These are phyloP conservation scores for Galleria mellonella DNA, from an alignment of 1,140 invertebrate genomes.

Conservation along the genomic window DNA sequence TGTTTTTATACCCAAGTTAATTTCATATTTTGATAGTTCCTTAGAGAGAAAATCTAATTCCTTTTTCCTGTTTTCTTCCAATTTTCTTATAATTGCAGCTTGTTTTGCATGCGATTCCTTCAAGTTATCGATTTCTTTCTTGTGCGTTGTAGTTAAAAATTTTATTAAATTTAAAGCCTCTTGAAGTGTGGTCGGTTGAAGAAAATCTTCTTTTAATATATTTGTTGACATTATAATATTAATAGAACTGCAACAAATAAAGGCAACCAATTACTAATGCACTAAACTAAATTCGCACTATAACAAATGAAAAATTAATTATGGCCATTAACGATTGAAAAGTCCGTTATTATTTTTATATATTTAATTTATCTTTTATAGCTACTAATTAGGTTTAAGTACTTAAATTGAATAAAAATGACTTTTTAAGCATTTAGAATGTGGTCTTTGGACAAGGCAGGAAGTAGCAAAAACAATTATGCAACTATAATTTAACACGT, in stretches of 20 bases:
- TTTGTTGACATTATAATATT: conserved; percentile 27
- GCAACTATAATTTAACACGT: too few relatives aligned
- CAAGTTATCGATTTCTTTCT: conserved; percentile 52
- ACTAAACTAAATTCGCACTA: too few relatives aligned
- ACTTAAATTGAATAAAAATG: too few relatives aligned
- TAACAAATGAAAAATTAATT: too few relatives aligned
- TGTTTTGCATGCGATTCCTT: conserved; percentile 50
- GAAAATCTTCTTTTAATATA: conserved; percentile 36
- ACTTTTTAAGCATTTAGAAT: too few relatives aligned
- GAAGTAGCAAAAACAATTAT: too few relatives aligned
- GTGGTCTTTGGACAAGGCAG: too few relatives aligned
- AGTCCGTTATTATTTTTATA: too few relatives aligned
- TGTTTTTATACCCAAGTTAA: conserved; percentile 48
- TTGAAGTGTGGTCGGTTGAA: conserved; percentile 52
- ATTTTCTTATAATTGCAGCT: conserved; percentile 47
- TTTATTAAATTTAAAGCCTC: conserved; percentile 62
- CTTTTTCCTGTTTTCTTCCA: conserved; percentile 57
- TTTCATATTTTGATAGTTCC: conserved; percentile 62
- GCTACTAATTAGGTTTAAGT: too few relatives aligned
- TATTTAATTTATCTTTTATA: too few relatives aligned
- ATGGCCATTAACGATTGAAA: too few relatives aligned
- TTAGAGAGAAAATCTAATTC: conserved; percentile 58
- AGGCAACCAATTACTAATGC: background rate
- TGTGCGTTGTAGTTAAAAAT: conserved; percentile 57
- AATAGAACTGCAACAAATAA: conserved; percentile 43